These are phyloP conservation scores for Microtus oregoni DNA, from an alignment of 2,113 vertebrate species.

Conservation along the genomic window DNA sequence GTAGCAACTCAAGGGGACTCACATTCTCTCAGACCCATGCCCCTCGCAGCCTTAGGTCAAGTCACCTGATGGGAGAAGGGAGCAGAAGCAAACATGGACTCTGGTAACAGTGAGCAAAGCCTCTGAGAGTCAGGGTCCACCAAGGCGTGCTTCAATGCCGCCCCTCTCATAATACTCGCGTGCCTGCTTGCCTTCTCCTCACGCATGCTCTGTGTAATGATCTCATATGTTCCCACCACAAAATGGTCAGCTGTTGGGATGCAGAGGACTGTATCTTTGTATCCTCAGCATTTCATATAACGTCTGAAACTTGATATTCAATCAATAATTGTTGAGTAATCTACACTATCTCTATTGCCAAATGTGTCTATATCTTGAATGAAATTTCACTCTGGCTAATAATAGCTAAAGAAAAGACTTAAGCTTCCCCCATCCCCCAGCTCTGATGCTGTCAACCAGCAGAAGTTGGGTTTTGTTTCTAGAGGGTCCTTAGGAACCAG, in stretches of 20 bases:
- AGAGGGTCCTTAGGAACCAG: not conserved
- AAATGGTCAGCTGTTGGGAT: not conserved
- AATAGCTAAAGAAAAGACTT: constrained; percentile 15
- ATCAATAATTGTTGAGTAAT: not conserved
- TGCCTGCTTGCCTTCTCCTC: not conserved
- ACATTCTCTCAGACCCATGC: not conserved
- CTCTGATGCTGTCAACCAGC: not conserved
- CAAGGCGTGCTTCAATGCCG: not conserved
- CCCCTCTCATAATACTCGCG: fast-evolving
- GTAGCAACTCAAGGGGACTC: not conserved
- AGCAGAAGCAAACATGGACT: not conserved
- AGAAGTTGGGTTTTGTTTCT: not conserved
- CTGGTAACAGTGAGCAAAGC: not conserved
- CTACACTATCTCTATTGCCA: not conserved
- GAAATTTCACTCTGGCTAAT: constrained; percentile 15
- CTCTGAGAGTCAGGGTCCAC: not conserved
- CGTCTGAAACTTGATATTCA: not conserved
- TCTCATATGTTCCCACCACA: not conserved
- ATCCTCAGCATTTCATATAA: not conserved
- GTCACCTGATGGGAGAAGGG: not conserved
- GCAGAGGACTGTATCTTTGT: not conserved
- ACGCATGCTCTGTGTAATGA: not conserved
- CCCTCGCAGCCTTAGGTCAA: not conserved
- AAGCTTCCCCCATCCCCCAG: not conserved
- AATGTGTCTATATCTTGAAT: not conserved